Conservation (phyloP, 2,888 invertebrate genomes). For the Cactoblastis cactorum region DNA sequence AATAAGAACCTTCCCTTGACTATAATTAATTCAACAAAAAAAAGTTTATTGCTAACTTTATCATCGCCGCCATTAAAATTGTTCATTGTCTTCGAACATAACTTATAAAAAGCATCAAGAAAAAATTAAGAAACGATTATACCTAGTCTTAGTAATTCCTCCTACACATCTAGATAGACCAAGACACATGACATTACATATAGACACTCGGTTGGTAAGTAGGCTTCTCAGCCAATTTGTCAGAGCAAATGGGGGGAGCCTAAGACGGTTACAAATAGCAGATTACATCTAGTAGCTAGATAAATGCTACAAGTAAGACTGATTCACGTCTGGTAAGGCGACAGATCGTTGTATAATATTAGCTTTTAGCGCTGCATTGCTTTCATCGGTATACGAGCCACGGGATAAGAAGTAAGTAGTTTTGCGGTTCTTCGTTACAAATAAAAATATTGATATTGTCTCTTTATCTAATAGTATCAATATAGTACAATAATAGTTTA, state of each 20-base stretch:
- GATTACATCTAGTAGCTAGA: conserved; percentile 42
- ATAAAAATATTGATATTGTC: too few relatives aligned
- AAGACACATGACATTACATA: conserved; percentile 2
- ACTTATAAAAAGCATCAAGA: too few relatives aligned
- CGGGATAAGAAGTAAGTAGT: too few relatives aligned
- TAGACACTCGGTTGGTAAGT: not conserved
- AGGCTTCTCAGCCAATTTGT: conserved; percentile 33
- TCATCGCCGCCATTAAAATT: too few relatives aligned
- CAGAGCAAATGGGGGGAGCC: conserved; percentile 43
- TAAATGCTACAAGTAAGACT: conserved; percentile 2
- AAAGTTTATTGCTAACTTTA: too few relatives aligned
- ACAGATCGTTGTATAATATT: not conserved
- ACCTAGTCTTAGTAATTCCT: conserved; percentile 3
- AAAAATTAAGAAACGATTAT: not conserved
- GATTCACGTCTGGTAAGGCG: not conserved
- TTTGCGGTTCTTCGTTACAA: too few relatives aligned
- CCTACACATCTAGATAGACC: not conserved
- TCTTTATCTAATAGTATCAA: too few relatives aligned
- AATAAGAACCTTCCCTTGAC: too few relatives aligned
- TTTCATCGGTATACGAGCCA: too few relatives aligned
- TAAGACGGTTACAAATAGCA: conserved; percentile 59
- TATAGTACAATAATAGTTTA: too few relatives aligned
- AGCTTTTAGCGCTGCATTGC: not conserved
- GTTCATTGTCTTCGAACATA: too few relatives aligned
- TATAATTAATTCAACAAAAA: too few relatives aligned